Conservation (phyloP, 2,113 vertebrate genomes). For the Brachypodius melanocephalos region DNA sequence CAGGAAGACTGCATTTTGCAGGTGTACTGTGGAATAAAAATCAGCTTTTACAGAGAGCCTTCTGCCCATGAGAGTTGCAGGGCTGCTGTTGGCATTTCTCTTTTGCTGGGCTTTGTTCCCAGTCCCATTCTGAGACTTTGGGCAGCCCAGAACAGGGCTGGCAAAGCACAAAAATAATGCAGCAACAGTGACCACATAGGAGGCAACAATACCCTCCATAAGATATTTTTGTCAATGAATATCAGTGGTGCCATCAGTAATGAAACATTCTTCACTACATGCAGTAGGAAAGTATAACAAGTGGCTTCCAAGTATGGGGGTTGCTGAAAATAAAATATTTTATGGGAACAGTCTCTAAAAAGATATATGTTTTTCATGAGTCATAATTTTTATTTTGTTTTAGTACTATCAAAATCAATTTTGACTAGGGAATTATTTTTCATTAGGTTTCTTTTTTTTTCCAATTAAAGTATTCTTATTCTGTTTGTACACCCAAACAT, state of each 20-base stretch:
- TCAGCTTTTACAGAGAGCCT: neutral
- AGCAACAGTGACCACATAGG: neutral
- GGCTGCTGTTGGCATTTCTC: neutral
- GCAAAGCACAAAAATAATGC: neutral
- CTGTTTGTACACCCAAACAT: neutral
- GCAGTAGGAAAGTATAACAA: neutral
- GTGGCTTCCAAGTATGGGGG: neutral
- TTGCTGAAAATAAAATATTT: neutral
- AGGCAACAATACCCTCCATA: neutral
- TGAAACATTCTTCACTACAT: neutral
- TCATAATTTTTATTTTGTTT: neutral
- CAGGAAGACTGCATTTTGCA: neutral
- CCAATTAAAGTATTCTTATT: neutral
- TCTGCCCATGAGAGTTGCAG: neutral
- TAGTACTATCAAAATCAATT: neutral
- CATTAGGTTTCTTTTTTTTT: neutral
- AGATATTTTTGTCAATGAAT: neutral
- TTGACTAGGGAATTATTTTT: neutral
- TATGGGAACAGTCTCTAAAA: neutral
- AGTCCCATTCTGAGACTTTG: neutral
- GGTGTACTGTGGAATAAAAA: neutral
- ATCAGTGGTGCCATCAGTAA: neutral
- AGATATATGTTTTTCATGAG: neutral
- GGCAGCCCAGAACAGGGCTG: neutral
- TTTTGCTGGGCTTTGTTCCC: neutral